These are phyloP conservation scores for Ecliptopera silaceata DNA, from an alignment of 2,888 invertebrate species.

Conservation along the genomic window DNA sequence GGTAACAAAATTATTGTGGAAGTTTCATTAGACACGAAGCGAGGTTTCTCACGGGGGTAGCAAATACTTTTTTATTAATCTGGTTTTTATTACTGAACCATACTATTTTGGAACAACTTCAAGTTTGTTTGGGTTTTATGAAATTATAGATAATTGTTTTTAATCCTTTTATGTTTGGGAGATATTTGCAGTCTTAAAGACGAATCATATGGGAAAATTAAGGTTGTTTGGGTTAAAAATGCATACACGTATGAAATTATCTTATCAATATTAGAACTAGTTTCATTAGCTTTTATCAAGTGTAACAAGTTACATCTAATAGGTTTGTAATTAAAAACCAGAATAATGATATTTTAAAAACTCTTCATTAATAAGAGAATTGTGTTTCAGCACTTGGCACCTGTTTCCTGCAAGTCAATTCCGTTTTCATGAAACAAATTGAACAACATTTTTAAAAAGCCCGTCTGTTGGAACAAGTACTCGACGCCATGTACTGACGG, in stretches of 20 bases:
- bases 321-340: no score
- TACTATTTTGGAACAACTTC: not conserved
- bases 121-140: no score
- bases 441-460: not conserved
- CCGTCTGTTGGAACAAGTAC: not conserved
- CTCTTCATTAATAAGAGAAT: no score
- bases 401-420: not conserved
- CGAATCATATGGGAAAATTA: slow-evolving; percentile 27
- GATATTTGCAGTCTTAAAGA: no score
- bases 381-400: no score
- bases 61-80: not conserved
- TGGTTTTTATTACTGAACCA: not conserved
- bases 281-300: not conserved
- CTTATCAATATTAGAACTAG: slow-evolving; percentile 10
- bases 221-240: slow-evolving; percentile 25
- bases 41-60: not conserved
- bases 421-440: not conserved
- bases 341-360: no score
- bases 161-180: no score
- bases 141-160: no score
- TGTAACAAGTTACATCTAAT: not conserved
- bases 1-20: not conserved
- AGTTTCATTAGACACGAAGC: not conserved
- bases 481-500: no score
- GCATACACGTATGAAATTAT: slow-evolving; percentile 1